phyloP scores from a whole-genome alignment of 2,888 invertebrate genomes.

The Troides aeacus region DNA sequence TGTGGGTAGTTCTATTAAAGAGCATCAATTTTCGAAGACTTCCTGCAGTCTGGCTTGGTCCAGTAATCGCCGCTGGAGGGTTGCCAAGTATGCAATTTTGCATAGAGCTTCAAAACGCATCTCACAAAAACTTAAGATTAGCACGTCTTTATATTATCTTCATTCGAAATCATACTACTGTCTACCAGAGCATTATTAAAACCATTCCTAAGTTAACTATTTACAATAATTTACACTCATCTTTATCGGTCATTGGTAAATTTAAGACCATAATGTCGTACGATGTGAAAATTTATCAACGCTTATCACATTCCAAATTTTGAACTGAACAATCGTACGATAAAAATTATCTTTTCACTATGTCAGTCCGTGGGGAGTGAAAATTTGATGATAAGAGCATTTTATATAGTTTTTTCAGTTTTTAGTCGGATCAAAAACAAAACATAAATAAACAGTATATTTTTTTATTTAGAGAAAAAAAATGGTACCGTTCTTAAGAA shows the following conservation, averaged over 20 bases:
- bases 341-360: constrained; percentile 24
- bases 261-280: constrained; percentile 26
- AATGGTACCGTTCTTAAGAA: too few species aligned
- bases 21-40: constrained; percentile 18
- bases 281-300: constrained; percentile 25
- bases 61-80: constrained; percentile 47
- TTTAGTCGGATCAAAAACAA: not conserved
- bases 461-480: too few species aligned
- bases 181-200: not conserved
- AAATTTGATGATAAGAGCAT: not conserved
- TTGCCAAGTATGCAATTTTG: constrained; percentile 56
- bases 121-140: constrained; percentile 52
- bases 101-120: constrained; percentile 60
- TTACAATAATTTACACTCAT: constrained; percentile 36
- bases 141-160: constrained; percentile 46
- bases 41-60: constrained; percentile 39
- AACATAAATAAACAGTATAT: too few species aligned
- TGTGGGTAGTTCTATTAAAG: constrained; percentile 14
- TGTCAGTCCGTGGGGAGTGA: constrained; percentile 10
- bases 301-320: constrained; percentile 25
- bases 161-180: constrained; percentile 48
- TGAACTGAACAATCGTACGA: constrained; percentile 30
- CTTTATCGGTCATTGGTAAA: constrained; percentile 44
- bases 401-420: not conserved
- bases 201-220: not conserved